A percentile compares a stretch with the other conserved stretches of the same genome.
Conservation (phyloP, 1,140 invertebrate species). For the Episyrphus balteatus region DNA sequence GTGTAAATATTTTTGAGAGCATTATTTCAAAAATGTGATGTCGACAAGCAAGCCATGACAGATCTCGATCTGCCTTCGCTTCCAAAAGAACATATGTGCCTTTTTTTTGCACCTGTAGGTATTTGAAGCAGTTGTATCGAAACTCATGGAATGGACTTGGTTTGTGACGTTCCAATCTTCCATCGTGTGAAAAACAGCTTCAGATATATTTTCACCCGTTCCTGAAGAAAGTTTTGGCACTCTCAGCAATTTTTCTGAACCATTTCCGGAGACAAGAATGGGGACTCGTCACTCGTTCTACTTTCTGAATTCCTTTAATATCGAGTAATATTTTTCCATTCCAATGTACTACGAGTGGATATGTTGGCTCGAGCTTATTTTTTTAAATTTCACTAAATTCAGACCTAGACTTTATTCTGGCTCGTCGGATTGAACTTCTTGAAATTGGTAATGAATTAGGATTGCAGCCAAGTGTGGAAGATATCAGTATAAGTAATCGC, state of each 20-base stretch:
- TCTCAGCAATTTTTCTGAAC: not conserved
- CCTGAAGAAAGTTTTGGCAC: not conserved
- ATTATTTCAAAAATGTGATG: not conserved
- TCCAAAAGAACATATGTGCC: not conserved
- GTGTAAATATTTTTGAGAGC: not conserved
- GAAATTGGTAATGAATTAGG: not conserved
- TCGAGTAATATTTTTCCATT: not conserved
- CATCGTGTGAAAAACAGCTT: not conserved
- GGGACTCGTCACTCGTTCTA: not conserved
- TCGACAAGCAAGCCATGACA: not conserved
- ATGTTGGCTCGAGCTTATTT: not conserved
- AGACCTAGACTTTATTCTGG: too few relatives aligned
- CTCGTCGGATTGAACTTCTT: not conserved
- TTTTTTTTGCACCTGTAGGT: not conserved
- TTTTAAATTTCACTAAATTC: not conserved
- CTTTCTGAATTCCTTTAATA: not conserved
- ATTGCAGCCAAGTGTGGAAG: not conserved
- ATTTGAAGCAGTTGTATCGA: not conserved
- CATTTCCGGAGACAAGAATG: not conserved
- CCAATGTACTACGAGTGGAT: not conserved
- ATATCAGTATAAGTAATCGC: not conserved
- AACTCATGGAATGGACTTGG: not conserved
- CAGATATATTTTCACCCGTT: not conserved
- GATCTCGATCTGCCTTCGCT: not conserved
- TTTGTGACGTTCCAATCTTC: not conserved